A percentile compares a stretch with the other conserved stretches of the same genome.
Conservation (phyloP, 2,113 vertebrate species). For the Canis aureus region DNA sequence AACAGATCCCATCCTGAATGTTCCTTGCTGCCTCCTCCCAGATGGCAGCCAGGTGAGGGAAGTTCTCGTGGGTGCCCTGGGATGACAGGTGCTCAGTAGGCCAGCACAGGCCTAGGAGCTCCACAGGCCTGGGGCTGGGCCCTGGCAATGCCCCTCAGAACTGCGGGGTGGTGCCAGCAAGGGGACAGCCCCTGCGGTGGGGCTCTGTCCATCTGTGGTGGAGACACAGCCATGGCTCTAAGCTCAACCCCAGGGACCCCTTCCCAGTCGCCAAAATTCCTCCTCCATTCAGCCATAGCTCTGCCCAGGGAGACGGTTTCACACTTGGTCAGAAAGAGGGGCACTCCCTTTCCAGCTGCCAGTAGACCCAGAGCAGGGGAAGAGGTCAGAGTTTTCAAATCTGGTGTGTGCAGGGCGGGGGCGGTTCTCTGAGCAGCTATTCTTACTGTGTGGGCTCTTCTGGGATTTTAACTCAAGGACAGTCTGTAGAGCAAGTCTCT, state of each 20-base stretch:
- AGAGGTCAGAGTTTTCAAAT: background rate
- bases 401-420: background rate
- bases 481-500: background rate
- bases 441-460: background rate
- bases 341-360: background rate
- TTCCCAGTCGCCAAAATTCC: background rate
- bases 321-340: background rate
- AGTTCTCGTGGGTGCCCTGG: background rate
- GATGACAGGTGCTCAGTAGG: background rate
- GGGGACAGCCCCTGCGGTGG: background rate
- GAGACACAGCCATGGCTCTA: background rate
- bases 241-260: background rate
- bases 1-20: conserved; percentile 78
- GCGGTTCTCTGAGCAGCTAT: background rate
- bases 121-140: background rate
- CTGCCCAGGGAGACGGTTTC: background rate
- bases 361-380: background rate
- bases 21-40: conserved; percentile 65
- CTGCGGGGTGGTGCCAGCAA: background rate
- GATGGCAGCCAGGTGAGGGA: background rate
- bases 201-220: background rate
- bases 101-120: background rate
- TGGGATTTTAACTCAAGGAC: background rate
- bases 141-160: background rate
- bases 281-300: background rate